Evolutionary conservation across 1,140 invertebrate species (phyloP), one percentile per base, ranked within the genome.

Genomic region (Notospermus geniculatus): DNA sequence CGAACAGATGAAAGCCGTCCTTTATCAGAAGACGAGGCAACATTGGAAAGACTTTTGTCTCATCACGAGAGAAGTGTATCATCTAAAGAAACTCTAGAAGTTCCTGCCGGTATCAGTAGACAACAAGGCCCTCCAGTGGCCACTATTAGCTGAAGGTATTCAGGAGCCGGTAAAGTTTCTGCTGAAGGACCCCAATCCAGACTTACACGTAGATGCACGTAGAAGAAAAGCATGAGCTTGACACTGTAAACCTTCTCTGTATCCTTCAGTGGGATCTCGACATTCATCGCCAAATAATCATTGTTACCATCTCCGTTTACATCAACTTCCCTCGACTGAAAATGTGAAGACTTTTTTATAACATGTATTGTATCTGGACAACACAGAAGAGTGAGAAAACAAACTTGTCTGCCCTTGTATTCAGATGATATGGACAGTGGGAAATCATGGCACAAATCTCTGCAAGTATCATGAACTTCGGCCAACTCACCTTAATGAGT

Each of bases 131-230:
- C n/a, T 13, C 11, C n/a, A 43, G n/a, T 13, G n/a, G n/a, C 23
- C 13, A 53, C 13, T 13, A 25, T 13, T 53, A 22, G 11, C 15
- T 13, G 13, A 17, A 17, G 13, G 23, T 17, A 11, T 15, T 23
- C 13, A 13, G 50, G 13, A 17, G 54, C 27, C 5, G 23, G 29
- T 19, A 28, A 28, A 28, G 11, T 55, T 28, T 43, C 11, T 43
- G 11, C n/a, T 13, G 11, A 43, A 43, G n/a, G 39, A 43, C 11
- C n/a, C n/a, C n/a, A n/a, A 17, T 17, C n/a, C 23, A 55, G 5
- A 76, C 77, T 83, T 83, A 89, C 88, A 77, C 83, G 72, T 65
- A 89, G 72, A 73, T 82, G 83, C 63, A 86, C 88, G 72, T 88
- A 85, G 66, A 89, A 80, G 46, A 84, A 76, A 54, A 89, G 74